A percentile compares a stretch with the other conserved stretches of the same genome.
Conservation (phyloP, 2,797 vertebrate genomes). For the Lacerta viridis region DNA sequence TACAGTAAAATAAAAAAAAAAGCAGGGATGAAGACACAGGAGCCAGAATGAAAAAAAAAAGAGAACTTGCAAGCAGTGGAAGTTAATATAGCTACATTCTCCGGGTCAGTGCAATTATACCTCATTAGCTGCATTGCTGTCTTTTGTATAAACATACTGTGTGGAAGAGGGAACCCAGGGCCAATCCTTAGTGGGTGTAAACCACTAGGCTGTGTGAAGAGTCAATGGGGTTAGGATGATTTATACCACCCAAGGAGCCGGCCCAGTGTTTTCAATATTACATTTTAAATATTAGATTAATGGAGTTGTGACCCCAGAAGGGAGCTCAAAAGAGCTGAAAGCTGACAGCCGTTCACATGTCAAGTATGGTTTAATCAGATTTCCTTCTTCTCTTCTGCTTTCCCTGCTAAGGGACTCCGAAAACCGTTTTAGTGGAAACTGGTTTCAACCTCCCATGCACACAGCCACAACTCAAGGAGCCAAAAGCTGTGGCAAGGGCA, state of each 20-base stretch:
- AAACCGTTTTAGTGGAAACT: conserved; percentile 53
- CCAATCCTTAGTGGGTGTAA: neutral
- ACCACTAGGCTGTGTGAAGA: neutral
- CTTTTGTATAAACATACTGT: neutral
- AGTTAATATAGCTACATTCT: conserved; percentile 35
- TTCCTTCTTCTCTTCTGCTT: conserved; percentile 49
- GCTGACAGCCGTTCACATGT: conserved; percentile 7
- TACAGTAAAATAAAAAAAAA: neutral
- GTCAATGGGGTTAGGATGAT: conserved; percentile 27
- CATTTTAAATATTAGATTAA: conserved; percentile 33
- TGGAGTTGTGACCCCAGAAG: conserved; percentile 41
- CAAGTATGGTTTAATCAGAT: conserved; percentile 68
- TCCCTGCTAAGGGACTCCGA: conserved; percentile 48
- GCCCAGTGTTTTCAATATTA: conserved; percentile 5
- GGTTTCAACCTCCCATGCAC: conserved; percentile 40
- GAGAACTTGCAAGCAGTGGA: neutral
- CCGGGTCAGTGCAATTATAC: conserved; percentile 25
- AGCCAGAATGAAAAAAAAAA: neutral
- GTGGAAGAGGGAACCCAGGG: neutral
- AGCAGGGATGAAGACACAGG: neutral
- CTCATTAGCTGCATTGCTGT: conserved; percentile 27
- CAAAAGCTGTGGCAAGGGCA: conserved; percentile 20
- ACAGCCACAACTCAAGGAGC: conserved; percentile 18
- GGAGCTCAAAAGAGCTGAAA: conserved; percentile 34
- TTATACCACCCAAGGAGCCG: neutral